Conservation (phyloP, 2,888 invertebrate species). For the Apotomis betuletana region DNA sequence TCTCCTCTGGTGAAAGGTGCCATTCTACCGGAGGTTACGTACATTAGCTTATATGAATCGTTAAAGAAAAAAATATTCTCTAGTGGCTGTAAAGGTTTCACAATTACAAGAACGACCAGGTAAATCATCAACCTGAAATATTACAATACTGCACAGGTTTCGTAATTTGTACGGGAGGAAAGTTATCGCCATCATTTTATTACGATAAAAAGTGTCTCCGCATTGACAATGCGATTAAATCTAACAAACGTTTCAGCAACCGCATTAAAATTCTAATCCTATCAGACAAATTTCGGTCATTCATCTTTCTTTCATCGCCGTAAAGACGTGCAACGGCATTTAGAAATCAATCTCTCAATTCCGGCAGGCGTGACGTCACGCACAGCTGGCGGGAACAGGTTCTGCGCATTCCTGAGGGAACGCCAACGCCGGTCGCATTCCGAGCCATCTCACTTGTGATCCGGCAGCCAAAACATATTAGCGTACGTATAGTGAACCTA, state of each 20-base stretch:
- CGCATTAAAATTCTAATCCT: neutral
- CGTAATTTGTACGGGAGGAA: too few species aligned
- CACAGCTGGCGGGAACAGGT: conserved; percentile 69
- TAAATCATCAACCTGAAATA: too few species aligned
- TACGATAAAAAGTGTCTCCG: too few species aligned
- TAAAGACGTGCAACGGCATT: conserved; percentile 10
- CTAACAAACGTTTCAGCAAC: neutral
- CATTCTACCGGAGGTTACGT: too few species aligned
- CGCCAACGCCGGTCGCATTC: conserved; percentile 59
- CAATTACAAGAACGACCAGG: too few species aligned
- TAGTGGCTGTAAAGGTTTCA: too few species aligned
- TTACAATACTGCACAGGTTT: too few species aligned
- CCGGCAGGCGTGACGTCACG: conserved; percentile 59
- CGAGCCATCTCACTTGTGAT: conserved; percentile 55
- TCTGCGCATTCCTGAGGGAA: conserved; percentile 75
- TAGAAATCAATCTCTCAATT: conserved; percentile 30
- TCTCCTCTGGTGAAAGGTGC: too few species aligned
- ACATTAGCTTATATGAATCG: too few species aligned
- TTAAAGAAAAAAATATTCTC: too few species aligned
- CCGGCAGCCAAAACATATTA: conserved; percentile 45
- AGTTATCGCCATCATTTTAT: too few species aligned
- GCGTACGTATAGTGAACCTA: neutral
- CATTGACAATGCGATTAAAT: too few species aligned
- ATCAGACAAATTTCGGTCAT: neutral
- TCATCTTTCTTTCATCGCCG: neutral